Evolutionary conservation across 2,797 vertebrate genomes (phyloP), one percentile per base, ranked within the genome.

Genomic region (Gallinago stenura): DNA sequence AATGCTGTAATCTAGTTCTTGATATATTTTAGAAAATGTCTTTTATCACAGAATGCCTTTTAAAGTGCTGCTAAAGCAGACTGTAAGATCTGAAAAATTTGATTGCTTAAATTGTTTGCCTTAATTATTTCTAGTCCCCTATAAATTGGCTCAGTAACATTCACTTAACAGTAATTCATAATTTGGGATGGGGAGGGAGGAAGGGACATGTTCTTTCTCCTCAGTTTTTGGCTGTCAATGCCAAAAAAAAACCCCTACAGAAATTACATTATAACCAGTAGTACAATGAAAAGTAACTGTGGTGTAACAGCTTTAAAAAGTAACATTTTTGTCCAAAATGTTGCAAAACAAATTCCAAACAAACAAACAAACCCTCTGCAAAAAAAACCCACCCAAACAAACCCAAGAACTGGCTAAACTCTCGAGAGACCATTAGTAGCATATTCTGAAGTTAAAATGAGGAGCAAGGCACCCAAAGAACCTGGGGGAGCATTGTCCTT

Each of bases 1-100:
- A 87, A 57, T 87, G 90, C 83, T 95, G 35, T 95, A 92, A 95
- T 92, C 80, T 95, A 77, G 48, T 31, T 70, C 86, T 94, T 93
- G 83, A 95, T 95, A 89, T 16, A 88, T 73, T 95, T 86, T 51
- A 79, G 58, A 85, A 85, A 71, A 93, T 33, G 45, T 66, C 73
- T 93, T 91, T 93, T 87, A 95, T 91, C 94, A 82, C 54, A 50
- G 68, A 80, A 77, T 54, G 66, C 41, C 53, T 89, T 93, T 91
- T 94, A 64, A 95, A 90, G 37, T 64, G 39, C 69, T 95, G 58
- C 68, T 94, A 90, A 94, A 97, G 33, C 71, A 82, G 66, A 25
- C 71, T 90, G 57, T 24, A 87, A 95, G 71, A 87, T 77, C 91
- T 87, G 71, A 61, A 90, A 90, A 84, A 66, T 10, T 31, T 51